Base-by-base conservation (phyloP, 2,888 invertebrate genomes). In the Sphaeridia pumilis region DNA sequence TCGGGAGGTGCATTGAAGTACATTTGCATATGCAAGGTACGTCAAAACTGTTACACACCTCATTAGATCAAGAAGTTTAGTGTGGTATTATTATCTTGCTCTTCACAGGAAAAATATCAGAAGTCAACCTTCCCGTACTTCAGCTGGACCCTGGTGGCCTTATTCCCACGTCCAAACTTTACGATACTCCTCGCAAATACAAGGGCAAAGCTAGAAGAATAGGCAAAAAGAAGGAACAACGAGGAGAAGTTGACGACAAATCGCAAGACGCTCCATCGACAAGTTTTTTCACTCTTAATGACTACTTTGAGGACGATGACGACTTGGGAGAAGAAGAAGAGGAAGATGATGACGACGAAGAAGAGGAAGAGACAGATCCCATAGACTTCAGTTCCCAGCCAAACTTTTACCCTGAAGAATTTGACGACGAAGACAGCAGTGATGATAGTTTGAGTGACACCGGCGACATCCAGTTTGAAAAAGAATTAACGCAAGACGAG, bases 1-100 rank as follows among this genome's bases (percentile, higher is more conserved):
- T 64, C 20, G 59, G 54, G n/a, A 52, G 58, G 14, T 55, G 61
- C 44, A 49, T 62, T 26, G 64, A 64, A 53, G 45, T 57, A 27
- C 46, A 55, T 38, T 42, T 64, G 4, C 47, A 52, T 25, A 55
- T 52, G 10, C 27, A 53, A 22, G 64, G 64, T 63, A 55, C 14
- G 22, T 36, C n/a, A 26, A 43, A 20, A 12, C 31, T 38, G 20
- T 38, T 17, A 12, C 24, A 12, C 14, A 20, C 4, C 10, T 28
- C 21, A 46, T n/a, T 28, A 7, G 12, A 10, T 44, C 10, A 10
- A 24, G 25, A 10, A 46, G 24, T 28, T 28, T 27, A 46, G 10
- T 5, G 5, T 14, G 26, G 12, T 14, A 5, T 46, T 4, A 5
- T 46, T 4, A 20, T n/a, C 35, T 25, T 27, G 24, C 14, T 20